A percentile compares a stretch with the other conserved stretches of the same genome.
Evolutionary conservation across 1,140 invertebrate genomes (phyloP).

Genomic region (Saxidomus purpurata): DNA sequence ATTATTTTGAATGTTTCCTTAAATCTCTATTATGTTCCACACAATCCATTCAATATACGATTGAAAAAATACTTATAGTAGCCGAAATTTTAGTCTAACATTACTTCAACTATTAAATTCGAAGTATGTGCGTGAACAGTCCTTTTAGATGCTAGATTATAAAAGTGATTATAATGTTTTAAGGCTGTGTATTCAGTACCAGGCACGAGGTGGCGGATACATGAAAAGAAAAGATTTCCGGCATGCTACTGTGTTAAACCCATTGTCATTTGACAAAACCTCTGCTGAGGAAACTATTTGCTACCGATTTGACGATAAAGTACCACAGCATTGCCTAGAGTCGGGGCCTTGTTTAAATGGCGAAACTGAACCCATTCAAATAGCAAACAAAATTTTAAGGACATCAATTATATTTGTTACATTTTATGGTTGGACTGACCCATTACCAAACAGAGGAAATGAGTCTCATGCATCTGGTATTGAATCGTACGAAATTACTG

Average conservation of each 20-base stretch:
- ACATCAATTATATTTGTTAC: background rate
- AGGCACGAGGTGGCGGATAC: slow-evolving; percentile 41
- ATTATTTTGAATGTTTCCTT: too few species aligned
- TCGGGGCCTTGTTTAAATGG: background rate
- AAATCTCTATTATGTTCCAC: too few species aligned
- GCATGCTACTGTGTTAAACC: background rate
- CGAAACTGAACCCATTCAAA: slow-evolving; percentile 16
- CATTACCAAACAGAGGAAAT: background rate
- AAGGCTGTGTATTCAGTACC: slow-evolving; percentile 39
- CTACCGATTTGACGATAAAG: slow-evolving; percentile 16
- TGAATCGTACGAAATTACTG: slow-evolving; percentile 33
- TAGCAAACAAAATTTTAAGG: background rate
- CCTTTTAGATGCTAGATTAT: too few species aligned
- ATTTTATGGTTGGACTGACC: slow-evolving; percentile 37
- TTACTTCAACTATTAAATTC: too few species aligned
- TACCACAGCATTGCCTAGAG: slow-evolving; percentile 6
- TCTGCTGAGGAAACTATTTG: background rate
- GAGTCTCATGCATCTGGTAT: background rate
- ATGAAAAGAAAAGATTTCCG: slow-evolving; percentile 4
- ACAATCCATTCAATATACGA: too few species aligned
- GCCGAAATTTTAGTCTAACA: too few species aligned
- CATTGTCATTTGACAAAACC: background rate
- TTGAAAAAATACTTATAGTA: too few species aligned
- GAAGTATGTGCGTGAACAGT: too few species aligned
- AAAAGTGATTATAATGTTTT: background rate